Conservation (phyloP, 64 coral and sea anemone species). For the Hydrozoanthus tunicans region DNA sequence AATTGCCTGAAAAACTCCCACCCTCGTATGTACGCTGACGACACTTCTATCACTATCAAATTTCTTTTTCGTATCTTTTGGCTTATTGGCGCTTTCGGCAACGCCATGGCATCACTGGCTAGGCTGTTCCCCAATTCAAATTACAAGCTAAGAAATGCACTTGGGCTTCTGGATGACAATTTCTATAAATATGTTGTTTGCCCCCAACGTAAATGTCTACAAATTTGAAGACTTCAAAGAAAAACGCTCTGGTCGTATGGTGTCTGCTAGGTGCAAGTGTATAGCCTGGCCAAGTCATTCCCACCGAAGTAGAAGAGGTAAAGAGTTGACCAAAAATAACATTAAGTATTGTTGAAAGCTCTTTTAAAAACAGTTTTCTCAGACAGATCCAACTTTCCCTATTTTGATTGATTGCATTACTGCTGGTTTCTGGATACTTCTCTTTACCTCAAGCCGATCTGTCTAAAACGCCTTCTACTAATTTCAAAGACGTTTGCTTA, state of each 20-base stretch:
- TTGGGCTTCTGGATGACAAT: conserved; percentile 42
- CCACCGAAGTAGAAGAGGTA: conserved; percentile 57
- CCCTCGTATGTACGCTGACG: too few species aligned
- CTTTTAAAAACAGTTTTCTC: neutral
- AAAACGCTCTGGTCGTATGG: conserved; percentile 47
- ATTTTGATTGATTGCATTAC: neutral
- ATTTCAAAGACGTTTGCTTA: too few species aligned
- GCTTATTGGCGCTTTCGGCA: conserved; percentile 51
- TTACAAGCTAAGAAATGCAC: conserved; percentile 50
- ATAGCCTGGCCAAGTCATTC: conserved; percentile 55
- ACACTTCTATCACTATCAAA: neutral
- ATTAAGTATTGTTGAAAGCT: neutral
- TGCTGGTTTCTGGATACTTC: too few species aligned
- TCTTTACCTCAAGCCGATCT: too few species aligned
- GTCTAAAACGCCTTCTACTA: too few species aligned
- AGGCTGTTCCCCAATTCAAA: conserved; percentile 13
- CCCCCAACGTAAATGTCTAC: conserved; percentile 55
- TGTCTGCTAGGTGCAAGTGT: conserved; percentile 58
- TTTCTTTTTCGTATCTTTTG: conserved; percentile 54
- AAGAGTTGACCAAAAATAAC: neutral
- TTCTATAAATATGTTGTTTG: conserved; percentile 73
- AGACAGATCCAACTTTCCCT: neutral
- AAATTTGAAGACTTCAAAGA: conserved; percentile 63
- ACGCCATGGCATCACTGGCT: conserved; percentile 44
- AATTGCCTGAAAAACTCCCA: too few species aligned